Evolutionary conservation across 1,140 invertebrate species (phyloP).

Genomic region (Venustaconcha ellipsiformis): DNA sequence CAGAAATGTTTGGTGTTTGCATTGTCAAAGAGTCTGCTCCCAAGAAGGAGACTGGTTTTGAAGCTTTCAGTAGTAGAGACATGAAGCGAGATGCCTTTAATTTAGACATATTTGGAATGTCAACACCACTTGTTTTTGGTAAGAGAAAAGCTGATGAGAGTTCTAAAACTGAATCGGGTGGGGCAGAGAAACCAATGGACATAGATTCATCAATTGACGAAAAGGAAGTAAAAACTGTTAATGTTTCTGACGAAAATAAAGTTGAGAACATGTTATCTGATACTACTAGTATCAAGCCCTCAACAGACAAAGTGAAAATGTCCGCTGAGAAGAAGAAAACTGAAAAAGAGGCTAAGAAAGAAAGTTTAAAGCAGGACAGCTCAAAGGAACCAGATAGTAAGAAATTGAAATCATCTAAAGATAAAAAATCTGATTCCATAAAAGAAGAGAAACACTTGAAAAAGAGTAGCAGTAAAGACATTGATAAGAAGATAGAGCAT

Average conservation of each 20-base stretch:
- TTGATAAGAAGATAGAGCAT: slow-evolving; percentile 17
- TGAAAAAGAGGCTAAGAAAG: slow-evolving; percentile 2
- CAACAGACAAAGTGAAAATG: slow-evolving; percentile 28
- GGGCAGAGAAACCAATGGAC: no score
- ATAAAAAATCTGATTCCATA: slow-evolving; percentile 22
- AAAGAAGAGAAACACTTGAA: slow-evolving; percentile 31
- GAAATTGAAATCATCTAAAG: slow-evolving; percentile 25
- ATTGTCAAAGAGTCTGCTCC: no score
- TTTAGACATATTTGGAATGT: slow-evolving; percentile 2
- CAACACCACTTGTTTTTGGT: neutral
- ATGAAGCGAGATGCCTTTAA: neutral
- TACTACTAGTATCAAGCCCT: neutral
- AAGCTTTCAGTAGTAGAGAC: no score
- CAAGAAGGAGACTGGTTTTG: no score
- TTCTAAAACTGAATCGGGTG: slow-evolving; percentile 11
- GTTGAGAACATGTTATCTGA: slow-evolving; percentile 2
- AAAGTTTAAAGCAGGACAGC: slow-evolving; percentile 14
- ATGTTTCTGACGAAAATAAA: slow-evolving; percentile 26
- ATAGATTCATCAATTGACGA: slow-evolving; percentile 8
- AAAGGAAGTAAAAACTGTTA: slow-evolving; percentile 11
- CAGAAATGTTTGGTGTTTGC: no score
- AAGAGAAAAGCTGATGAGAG: slow-evolving; percentile 15
- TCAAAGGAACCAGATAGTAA: slow-evolving; percentile 29
- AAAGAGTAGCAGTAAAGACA: slow-evolving; percentile 10
- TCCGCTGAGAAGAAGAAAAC: slow-evolving; percentile 30